Conservation (phyloP, 2,113 vertebrate genomes). For the Neomonachus schauinslandi region DNA sequence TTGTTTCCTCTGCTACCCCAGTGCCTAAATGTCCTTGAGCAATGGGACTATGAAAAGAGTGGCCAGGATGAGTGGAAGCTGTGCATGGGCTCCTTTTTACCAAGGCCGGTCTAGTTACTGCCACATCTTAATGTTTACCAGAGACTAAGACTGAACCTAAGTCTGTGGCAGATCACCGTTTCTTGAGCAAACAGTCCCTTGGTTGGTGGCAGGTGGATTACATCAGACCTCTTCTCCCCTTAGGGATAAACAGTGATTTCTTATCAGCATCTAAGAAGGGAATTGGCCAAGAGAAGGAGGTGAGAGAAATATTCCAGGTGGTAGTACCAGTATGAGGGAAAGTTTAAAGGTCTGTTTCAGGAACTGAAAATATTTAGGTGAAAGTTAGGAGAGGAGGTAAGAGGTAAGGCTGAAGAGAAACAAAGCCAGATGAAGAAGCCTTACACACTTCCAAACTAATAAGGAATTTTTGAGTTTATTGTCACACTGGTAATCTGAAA, state of each 20-base stretch:
- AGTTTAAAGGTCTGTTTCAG: not conserved
- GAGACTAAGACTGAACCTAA: not conserved
- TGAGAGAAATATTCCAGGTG: not conserved
- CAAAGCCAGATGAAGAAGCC: not conserved
- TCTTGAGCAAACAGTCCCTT: not conserved
- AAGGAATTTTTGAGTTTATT: not conserved
- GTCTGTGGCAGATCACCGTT: not conserved
- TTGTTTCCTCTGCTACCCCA: not conserved
- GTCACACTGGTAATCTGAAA: not conserved
- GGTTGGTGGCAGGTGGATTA: not conserved
- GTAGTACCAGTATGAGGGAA: not conserved
- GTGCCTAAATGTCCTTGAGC: not conserved
- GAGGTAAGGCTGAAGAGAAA: not conserved
- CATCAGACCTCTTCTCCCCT: not conserved
- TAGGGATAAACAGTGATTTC: not conserved
- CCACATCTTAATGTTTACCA: not conserved
- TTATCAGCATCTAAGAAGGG: not conserved
- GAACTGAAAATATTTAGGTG: not conserved
- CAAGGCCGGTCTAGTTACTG: not conserved
- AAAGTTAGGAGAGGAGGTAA: not conserved
- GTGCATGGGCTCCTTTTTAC: not conserved
- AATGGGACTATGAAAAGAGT: not conserved
- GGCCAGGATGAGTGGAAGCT: rapidly evolving
- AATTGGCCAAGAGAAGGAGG: not conserved
- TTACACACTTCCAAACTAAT: not conserved